Conservation (phyloP, 2,113 vertebrate species). For the Actenoides lindsayi region DNA sequence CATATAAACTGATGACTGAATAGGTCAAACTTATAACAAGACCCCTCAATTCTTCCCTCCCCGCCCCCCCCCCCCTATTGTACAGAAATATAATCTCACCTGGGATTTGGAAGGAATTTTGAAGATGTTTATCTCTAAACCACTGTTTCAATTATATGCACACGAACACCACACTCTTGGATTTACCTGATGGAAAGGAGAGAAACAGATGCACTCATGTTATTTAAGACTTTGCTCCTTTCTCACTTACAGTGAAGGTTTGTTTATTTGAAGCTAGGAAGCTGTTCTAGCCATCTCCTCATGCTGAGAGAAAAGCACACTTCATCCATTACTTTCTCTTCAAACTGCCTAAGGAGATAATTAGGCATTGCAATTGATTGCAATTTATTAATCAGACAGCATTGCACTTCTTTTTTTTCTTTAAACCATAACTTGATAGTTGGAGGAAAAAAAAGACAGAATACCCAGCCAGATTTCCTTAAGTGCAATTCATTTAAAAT, state of each 20-base stretch:
- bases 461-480: background rate
- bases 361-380: constrained; percentile 75
- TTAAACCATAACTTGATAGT: background rate
- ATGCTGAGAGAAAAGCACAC: constrained; percentile 51
- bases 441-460: background rate
- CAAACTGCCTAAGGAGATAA: constrained; percentile 69
- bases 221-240: background rate
- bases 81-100: background rate
- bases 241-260: background rate
- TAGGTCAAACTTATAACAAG: background rate
- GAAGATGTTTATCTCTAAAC: background rate
- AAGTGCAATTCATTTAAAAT: background rate
- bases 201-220: background rate
- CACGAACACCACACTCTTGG: background rate
- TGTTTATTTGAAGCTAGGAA: constrained; percentile 11
- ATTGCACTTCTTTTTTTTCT: background rate
- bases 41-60: background rate
- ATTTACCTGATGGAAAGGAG: background rate
- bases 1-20: background rate
- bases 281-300: constrained; percentile 8
- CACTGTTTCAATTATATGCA: background rate
- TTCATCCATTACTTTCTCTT: constrained; percentile 65
- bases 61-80: background rate
- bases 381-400: constrained; percentile 78
- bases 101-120: background rate